These are phyloP conservation scores for Scaptomyza tumidula DNA, from an alignment of 2,888 invertebrate species.

Conservation along the genomic window DNA sequence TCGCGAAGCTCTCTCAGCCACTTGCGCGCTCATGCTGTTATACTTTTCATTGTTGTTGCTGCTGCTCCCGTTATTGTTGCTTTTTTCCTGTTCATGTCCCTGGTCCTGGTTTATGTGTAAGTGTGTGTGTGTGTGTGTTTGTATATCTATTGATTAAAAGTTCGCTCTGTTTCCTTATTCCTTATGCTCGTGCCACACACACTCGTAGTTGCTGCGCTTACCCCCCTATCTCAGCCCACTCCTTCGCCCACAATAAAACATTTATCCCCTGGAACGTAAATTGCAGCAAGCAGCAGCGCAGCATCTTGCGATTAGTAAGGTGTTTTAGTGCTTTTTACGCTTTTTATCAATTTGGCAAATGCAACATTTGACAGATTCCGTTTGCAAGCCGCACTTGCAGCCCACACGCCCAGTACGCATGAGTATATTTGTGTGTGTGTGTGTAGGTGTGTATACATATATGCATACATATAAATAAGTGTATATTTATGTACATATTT, in stretches of 20 bases:
- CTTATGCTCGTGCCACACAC: slow-evolving; percentile 58
- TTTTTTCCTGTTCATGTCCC: slow-evolving; percentile 44
- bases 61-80: slow-evolving; percentile 56
- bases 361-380: slow-evolving; percentile 46
- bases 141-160: slow-evolving; percentile 75
- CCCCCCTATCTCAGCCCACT: not conserved
- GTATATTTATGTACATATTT: not conserved
- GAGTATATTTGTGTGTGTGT: slow-evolving; percentile 22
- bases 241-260: not conserved
- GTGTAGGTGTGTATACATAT: slow-evolving; percentile 2
- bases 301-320: slow-evolving; percentile 37
- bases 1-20: slow-evolving; percentile 33
- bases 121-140: slow-evolving; percentile 31
- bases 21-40: slow-evolving; percentile 48
- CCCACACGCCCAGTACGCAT: slow-evolving; percentile 41
- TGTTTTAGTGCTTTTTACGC: slow-evolving; percentile 32
- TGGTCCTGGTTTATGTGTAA: slow-evolving; percentile 20
- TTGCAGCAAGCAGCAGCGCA: slow-evolving; percentile 34
- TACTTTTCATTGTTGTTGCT: slow-evolving; percentile 54
- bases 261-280: slow-evolving; percentile 23
- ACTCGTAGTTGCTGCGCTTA: slow-evolving; percentile 52
- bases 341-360: slow-evolving; percentile 37
- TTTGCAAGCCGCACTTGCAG: slow-evolving; percentile 24
- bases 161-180: slow-evolving; percentile 65
- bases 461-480: not conserved